phyloP scores from a whole-genome alignment of 1,140 invertebrate species.

The Ylistrum balloti region DNA sequence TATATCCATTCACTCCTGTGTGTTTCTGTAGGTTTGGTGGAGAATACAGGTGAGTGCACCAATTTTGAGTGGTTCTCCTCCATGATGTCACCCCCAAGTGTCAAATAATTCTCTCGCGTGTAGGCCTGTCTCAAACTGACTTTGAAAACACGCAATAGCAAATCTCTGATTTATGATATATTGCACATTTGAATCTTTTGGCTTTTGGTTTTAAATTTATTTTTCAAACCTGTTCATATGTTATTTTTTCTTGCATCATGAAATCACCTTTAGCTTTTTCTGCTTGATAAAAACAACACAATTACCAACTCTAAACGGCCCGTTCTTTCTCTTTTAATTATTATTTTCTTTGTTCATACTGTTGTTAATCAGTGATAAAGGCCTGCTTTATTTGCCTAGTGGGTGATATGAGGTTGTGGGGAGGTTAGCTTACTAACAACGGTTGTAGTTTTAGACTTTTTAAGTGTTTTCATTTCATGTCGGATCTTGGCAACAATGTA shows the following conservation, averaged over 20 bases:
- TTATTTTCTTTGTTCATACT: neutral
- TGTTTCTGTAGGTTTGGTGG: conserved; percentile 15
- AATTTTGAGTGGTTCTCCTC: neutral
- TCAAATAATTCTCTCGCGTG: neutral
- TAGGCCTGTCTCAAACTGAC: neutral
- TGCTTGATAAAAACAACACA: neutral
- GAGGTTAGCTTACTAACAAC: neutral
- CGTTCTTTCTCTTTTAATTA: too few relatives aligned
- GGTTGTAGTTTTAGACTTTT: conserved; percentile 4
- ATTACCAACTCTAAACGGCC: neutral
- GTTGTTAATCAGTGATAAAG: neutral
- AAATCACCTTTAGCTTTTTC: neutral
- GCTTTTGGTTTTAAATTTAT: neutral
- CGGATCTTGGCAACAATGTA: too few relatives aligned
- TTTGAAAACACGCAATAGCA: too few relatives aligned
- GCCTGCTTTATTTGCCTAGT: conserved; percentile 7
- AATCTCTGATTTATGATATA: too few relatives aligned
- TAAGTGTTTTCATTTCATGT: neutral
- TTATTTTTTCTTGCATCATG: neutral
- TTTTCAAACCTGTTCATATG: too few relatives aligned
- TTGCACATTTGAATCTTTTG: neutral
- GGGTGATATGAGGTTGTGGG: neutral
- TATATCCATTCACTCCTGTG: too few relatives aligned
- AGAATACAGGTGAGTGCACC: conserved; percentile 3
- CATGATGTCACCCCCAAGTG: conserved; percentile 20